Percentiles rank a stretch among this genome's conserved stretches.
These are phyloP conservation scores for Gambelia wislizenii DNA, from an alignment of 2,797 vertebrate genomes.

Conservation along the genomic window DNA sequence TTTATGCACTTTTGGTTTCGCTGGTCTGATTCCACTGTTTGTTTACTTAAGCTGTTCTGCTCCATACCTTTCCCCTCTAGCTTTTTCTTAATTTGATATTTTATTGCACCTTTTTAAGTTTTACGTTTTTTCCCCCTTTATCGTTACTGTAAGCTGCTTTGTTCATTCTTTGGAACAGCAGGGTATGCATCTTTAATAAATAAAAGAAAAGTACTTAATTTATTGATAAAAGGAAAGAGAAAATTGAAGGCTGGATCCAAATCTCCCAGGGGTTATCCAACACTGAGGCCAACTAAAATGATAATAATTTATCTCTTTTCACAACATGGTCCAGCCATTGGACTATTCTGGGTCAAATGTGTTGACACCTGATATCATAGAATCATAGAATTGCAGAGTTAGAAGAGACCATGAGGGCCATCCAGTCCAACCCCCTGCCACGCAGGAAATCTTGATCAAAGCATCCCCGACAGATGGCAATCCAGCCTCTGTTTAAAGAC, in stretches of 20 bases:
- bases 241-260: background rate
- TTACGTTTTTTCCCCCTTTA: background rate
- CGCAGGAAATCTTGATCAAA: no score
- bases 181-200: background rate
- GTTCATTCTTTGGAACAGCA: background rate
- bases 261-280: background rate
- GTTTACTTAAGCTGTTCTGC: background rate
- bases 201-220: background rate
- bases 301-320: background rate
- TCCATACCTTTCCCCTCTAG: no score
- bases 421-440: no score
- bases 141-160: background rate
- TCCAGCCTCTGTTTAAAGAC: no score
- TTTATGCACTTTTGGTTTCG: background rate
- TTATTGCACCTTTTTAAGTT: background rate
- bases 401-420: no score
- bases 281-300: background rate
- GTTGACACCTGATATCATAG: background rate
- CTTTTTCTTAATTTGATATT: background rate
- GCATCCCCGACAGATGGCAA: no score
- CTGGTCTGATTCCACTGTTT: background rate
- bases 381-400: no score
- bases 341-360: background rate
- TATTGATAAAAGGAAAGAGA: background rate
- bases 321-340: background rate